Evolutionary conservation across 2,797 vertebrate genomes (phyloP), one percentile per base, ranked within the genome.

Genomic region (Odontamblyopus rebecca): DNA sequence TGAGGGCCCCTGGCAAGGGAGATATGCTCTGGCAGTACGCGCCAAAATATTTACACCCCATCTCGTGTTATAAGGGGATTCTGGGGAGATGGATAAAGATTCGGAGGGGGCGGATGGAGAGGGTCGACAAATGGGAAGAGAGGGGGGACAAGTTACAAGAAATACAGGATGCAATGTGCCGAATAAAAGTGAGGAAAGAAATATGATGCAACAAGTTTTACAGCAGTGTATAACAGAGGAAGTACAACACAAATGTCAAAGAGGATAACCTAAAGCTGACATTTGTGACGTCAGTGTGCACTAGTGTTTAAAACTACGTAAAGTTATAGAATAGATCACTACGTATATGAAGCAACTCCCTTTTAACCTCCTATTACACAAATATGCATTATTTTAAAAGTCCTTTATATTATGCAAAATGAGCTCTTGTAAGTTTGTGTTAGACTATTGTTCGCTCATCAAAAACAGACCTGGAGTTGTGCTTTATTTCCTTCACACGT

Each of bases 21-120:
- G 87, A 89, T 88, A 88, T 61, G 81, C 75, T 68, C 76, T 73
- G 82, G 89, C 80, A 84, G 89, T 80, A 71, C 82, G 82, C 81
- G 76, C 83, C 85, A 78, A 83, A 93, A 94, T 88, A 90, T 89
- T 88, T 90, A 92, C 92, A 92, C 85, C 89, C 82, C 82, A 89
- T 90, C 85, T 84, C 81, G 83, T 91, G 92, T 89, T 89, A 83
- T 89, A 90, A 92, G 90, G 86, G 88, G 84, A 91, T 90, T 87
- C 82, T 53, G 85, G 84, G 83, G 69, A 82, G 85, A 86, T 84
- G 85, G 81, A 83, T 81, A 82, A 53, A 71, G 79, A 79, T 85
- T 82, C 79, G 72, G 77, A 83, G 72, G 78, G 84, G 81, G 80
- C 82, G 78, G 75, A 76, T 80, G 77, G 79, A 86, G 81, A 87